phyloP scores from a whole-genome alignment of 2,888 invertebrate species.

The Eupithecia subumbrata region DNA sequence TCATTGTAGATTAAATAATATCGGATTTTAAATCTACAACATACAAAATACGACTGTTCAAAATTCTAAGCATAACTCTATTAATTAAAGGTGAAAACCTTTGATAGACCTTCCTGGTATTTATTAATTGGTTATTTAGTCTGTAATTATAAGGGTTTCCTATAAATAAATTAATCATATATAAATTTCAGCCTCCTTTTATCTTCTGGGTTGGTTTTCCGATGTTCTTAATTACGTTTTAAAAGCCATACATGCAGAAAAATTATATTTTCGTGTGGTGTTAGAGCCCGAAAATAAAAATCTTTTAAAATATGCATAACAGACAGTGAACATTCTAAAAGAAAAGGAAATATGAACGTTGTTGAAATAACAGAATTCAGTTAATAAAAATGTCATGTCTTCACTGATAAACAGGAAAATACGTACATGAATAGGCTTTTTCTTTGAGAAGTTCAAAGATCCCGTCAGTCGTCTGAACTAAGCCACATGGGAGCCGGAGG shows the following conservation, averaged over 20 bases:
- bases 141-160: background rate
- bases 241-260: too few relatives aligned
- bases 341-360: background rate
- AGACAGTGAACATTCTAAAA: background rate
- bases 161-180: background rate
- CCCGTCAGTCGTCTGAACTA: conserved; percentile 14
- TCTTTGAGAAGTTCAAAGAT: conserved; percentile 25
- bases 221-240: background rate
- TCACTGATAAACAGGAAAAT: conserved; percentile 12
- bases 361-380: background rate
- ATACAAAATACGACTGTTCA: background rate
- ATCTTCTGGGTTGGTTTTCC: background rate
- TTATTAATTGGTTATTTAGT: background rate
- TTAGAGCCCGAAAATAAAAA: too few relatives aligned
- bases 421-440: conserved; percentile 19
- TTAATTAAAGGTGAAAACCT: background rate
- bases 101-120: background rate
- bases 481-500: conserved; percentile 4
- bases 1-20: background rate
- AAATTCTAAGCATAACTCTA: background rate
- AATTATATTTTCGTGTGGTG: too few relatives aligned
- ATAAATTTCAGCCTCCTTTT: background rate
- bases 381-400: background rate
- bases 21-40: background rate
- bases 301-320: too few relatives aligned